Conservation (phyloP, 2,888 invertebrate genomes). For the Micoletzkya japonica region DNA sequence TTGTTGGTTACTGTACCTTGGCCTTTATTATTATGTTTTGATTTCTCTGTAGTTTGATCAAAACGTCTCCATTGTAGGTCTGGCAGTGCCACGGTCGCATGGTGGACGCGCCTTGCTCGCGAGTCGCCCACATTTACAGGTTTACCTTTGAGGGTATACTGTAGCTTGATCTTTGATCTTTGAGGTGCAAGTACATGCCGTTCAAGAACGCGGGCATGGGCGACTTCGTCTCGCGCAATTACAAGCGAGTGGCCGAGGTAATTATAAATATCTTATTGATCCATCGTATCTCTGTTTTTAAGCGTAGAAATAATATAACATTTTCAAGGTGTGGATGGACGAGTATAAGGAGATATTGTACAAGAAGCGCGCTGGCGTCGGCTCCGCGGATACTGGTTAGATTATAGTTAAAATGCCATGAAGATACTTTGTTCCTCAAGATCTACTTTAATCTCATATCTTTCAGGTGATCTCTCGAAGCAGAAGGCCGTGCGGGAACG, state of each 20-base stretch:
- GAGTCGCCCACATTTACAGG: conserved; percentile 69
- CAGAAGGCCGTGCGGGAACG: conserved; percentile 78
- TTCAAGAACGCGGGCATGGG: conserved; percentile 69
- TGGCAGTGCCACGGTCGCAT: conserved; percentile 70
- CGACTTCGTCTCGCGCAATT: conserved; percentile 73
- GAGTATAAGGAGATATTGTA: conserved; percentile 88
- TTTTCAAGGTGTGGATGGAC: conserved; percentile 86
- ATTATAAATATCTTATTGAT: conserved; percentile 76
- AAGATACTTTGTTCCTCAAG: conserved; percentile 59
- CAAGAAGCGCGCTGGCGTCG: conserved; percentile 72
- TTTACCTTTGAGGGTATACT: background rate
- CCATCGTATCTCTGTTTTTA: conserved; percentile 10
- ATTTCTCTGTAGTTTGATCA: conserved; percentile 12
- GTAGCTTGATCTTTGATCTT: conserved; percentile 15
- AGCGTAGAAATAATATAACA: background rate
- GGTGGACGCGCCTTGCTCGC: conserved; percentile 69
- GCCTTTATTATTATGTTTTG: conserved; percentile 24
- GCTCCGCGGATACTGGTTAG: conserved; percentile 49
- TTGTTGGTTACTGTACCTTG: conserved; percentile 2
- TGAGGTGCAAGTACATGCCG: conserved; percentile 56
- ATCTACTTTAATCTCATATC: background rate
- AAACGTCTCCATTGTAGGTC: conserved; percentile 60
- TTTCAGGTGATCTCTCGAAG: conserved; percentile 74
- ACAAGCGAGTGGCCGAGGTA: conserved; percentile 70
- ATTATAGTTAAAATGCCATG: conserved; percentile 76